phyloP scores from a whole-genome alignment of 2,888 invertebrate genomes.

The Drymonia ruficornis region DNA sequence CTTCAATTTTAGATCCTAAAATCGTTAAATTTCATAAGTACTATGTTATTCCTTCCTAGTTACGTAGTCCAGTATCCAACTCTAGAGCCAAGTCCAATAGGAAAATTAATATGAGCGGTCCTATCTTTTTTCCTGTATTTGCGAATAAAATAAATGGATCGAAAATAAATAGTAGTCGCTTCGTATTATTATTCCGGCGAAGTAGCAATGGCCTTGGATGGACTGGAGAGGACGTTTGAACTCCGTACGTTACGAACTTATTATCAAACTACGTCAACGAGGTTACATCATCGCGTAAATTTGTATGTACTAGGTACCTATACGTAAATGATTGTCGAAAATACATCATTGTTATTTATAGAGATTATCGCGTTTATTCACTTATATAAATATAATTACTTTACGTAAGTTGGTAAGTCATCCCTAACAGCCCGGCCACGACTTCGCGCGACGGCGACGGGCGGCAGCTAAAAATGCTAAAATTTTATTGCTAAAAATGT shows the following conservation, averaged over 20 bases:
- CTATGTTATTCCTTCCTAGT: too few relatives aligned
- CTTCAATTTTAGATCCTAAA: too few relatives aligned
- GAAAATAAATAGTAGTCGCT: slow-evolving; percentile 25
- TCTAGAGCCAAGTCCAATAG: too few relatives aligned
- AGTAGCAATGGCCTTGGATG: slow-evolving; percentile 52
- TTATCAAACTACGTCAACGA: slow-evolving; percentile 41
- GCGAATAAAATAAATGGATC: slow-evolving; percentile 7
- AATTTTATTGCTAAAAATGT: too few relatives aligned
- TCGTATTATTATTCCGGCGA: slow-evolving; percentile 43
- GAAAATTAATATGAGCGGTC: too few relatives aligned
- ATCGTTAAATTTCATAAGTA: too few relatives aligned
- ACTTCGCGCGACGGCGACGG: too few relatives aligned
- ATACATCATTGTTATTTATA: slow-evolving; percentile 41
- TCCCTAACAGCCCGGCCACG: too few relatives aligned
- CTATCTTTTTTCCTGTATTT: too few relatives aligned
- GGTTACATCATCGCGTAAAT: slow-evolving; percentile 38
- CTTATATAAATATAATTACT: not conserved
- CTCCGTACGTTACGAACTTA: slow-evolving; percentile 39
- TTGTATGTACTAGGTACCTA: not conserved
- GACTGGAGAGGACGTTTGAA: slow-evolving; percentile 35
- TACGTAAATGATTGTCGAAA: slow-evolving; percentile 8
- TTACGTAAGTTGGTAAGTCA: too few relatives aligned
- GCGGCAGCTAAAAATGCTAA: too few relatives aligned
- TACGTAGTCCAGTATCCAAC: too few relatives aligned
- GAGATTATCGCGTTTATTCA: slow-evolving; percentile 7